Base-by-base conservation (phyloP, 2,797 vertebrate genomes). In the Oryzias dopingdopingensis region DNA sequence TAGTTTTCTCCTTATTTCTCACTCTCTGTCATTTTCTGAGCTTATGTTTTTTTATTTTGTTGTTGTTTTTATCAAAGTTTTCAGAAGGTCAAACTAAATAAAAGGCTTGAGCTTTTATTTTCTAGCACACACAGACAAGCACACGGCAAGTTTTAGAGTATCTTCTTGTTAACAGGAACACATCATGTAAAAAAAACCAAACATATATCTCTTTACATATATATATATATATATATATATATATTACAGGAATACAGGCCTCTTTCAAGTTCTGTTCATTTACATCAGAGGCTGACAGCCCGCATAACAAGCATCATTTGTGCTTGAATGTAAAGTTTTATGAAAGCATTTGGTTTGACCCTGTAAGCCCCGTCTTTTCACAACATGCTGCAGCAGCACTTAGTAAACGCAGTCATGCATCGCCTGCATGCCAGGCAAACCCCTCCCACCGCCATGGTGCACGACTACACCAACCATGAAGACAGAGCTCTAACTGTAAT, bases 21-120 rank as follows among this genome's bases (percentile, higher is more conserved):
- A 23, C 63, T 62, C 46, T 12, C 0, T 4, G 20, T 56, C 42
- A 43, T 37, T 50, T 56, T 62, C 22, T 22, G 29, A 42, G 44
- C 18, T 47, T 59, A 20, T 61, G 14, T 45, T 49, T 63, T 45
- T 46, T 56, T 18, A 18, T 18, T 18, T 18, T 18, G 18, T 18
- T 45, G 44, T 23, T 52, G 14, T 51, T 52, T 42, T 46, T 56
- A 59, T 37, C 32, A 37, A 12, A 52, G 41, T 67, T 49, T 65
- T 57, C 24, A 48, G 64, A 40, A 72, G 71, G 46, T 66, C 24
- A 5, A 57, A 43, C 20, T 58, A 63, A 65, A 46, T 43, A 63
- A 69, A 56, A 70, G 49, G 48, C 42, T 74, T 55, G 42, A 56
- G 52, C 45, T 40, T 49, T 16, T 17, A 45, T 57, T 42, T 61